Evolutionary conservation across 2,888 invertebrate genomes (phyloP).

Genomic region (Drosophila mayaguana): DNA sequence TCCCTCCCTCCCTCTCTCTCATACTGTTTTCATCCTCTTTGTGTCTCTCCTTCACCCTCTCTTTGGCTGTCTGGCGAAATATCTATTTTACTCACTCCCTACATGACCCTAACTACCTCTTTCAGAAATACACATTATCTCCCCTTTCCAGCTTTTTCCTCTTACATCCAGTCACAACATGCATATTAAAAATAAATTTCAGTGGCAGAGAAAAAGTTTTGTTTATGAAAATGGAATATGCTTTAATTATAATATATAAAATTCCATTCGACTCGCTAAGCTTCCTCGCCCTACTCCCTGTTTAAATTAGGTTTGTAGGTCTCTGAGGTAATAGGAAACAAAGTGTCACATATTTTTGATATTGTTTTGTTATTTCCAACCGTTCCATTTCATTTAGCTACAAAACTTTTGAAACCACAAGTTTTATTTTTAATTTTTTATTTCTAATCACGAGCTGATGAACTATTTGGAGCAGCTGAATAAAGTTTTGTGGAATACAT

Average conservation of each 20-base stretch:
- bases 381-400: not conserved
- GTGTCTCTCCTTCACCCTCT: too few species aligned
- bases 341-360: constrained; percentile 1
- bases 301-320: constrained; percentile 3
- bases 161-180: not conserved
- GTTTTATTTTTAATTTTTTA: not conserved
- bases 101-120: not conserved
- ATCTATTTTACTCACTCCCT: not conserved
- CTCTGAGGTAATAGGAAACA: not conserved
- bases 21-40: too few species aligned
- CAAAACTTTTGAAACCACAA: not conserved
- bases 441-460: not conserved
- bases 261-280: not conserved
- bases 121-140: not conserved
- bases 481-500: not conserved
- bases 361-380: too few species aligned
- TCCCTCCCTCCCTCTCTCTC: too few species aligned
- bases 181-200: not conserved
- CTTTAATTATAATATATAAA: not conserved
- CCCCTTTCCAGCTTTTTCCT: not conserved
- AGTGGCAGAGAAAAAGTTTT: not conserved
- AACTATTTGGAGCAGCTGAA: not conserved
- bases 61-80: not conserved
- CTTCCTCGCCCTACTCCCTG: not conserved
- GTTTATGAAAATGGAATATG: constrained; percentile 6